phyloP scores from a whole-genome alignment of 2,797 vertebrate species.

The Serranus cabrilla region DNA sequence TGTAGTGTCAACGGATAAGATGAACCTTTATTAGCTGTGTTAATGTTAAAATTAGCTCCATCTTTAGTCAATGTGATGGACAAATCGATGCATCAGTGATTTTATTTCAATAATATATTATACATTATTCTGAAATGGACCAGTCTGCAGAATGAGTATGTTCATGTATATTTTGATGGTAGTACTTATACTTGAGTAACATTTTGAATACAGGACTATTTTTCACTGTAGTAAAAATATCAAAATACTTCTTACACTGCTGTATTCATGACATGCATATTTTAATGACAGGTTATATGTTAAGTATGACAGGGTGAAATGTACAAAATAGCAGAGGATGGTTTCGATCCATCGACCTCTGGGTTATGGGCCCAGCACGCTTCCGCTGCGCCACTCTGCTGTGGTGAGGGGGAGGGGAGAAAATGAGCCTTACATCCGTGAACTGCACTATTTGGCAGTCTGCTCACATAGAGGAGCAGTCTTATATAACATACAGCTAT shows the following conservation, averaged over 20 bases:
- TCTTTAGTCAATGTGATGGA: background rate
- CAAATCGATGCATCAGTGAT: background rate
- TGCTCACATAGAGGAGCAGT: conserved; percentile 13
- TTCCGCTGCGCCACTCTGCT: conserved; percentile 81
- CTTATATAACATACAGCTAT: conserved; percentile 49
- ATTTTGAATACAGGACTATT: background rate
- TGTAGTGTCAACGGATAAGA: background rate
- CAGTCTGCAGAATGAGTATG: background rate
- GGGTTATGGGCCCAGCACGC: conserved; percentile 84
- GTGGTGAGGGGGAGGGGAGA: fast-evolving
- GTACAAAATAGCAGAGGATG: conserved; percentile 73
- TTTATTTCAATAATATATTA: background rate
- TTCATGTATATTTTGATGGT: too few relatives aligned
- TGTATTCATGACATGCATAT: background rate
- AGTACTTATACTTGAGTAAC: background rate
- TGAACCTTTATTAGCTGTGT: background rate
- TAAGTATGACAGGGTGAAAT: background rate
- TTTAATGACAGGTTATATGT: too few relatives aligned
- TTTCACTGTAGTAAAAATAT: background rate
- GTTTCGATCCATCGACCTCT: conserved; percentile 84
- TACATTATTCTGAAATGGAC: background rate
- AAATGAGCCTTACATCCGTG: fast-evolving
- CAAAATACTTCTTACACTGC: background rate
- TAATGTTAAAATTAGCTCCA: background rate
- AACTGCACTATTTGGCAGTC: conserved; percentile 40